Percentiles rank a stretch among this genome's conserved stretches.
phyloP scores from a whole-genome alignment of 2,888 invertebrate species.

The Idaea straminata region DNA sequence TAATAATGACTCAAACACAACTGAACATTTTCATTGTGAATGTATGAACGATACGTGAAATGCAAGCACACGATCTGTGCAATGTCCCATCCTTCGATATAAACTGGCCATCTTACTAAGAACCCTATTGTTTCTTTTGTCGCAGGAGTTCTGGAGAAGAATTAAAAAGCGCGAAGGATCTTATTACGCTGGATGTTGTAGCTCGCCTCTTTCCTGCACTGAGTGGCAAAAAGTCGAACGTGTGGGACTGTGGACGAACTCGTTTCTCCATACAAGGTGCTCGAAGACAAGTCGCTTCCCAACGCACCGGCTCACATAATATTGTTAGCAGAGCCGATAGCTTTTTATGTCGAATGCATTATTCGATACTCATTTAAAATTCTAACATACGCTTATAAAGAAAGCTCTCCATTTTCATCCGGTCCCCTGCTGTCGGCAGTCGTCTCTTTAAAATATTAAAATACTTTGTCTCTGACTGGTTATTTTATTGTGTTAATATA shows the following conservation, averaged over 20 bases:
- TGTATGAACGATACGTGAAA: slow-evolving; percentile 69
- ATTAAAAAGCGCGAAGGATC: slow-evolving; percentile 48
- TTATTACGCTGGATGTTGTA: slow-evolving; percentile 45
- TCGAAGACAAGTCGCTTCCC: slow-evolving; percentile 71
- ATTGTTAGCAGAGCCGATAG: slow-evolving; percentile 77
- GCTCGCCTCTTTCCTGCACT: slow-evolving; percentile 67
- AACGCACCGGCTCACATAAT: slow-evolving; percentile 77
- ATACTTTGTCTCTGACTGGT: slow-evolving; percentile 30
- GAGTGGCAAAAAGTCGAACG: slow-evolving; percentile 75
- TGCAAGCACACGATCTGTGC: slow-evolving; percentile 67
- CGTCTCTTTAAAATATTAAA: slow-evolving; percentile 39
- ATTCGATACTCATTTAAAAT: slow-evolving; percentile 81
- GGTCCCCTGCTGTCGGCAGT: slow-evolving; percentile 70
- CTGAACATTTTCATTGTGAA: slow-evolving; percentile 67
- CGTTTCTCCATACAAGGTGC: slow-evolving; percentile 77
- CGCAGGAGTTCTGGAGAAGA: slow-evolving; percentile 30
- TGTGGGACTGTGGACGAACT: slow-evolving; percentile 78
- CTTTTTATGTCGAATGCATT: slow-evolving; percentile 80
- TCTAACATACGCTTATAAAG: slow-evolving; percentile 78
- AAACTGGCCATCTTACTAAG: slow-evolving; percentile 48
- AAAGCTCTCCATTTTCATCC: slow-evolving; percentile 74
- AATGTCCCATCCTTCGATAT: slow-evolving; percentile 59
- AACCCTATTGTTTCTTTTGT: slow-evolving; percentile 47
- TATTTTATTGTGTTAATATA: slow-evolving; percentile 62
- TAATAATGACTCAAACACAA: slow-evolving; percentile 47